Evolutionary conservation across 2,797 vertebrate genomes (phyloP).

Genomic region (Falco columbarius): DNA sequence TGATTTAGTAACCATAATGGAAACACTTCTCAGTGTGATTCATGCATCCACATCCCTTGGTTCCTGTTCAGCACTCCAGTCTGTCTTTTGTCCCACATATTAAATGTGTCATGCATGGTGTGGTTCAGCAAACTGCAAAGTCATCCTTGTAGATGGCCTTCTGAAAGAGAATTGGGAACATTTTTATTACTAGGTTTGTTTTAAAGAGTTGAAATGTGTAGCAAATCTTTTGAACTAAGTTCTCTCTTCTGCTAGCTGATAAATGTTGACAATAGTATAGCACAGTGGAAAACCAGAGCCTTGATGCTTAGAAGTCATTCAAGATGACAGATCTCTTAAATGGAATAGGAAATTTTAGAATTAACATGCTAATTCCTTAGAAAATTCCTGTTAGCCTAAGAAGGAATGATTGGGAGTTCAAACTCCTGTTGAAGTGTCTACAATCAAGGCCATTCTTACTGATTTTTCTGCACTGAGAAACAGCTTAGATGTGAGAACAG

Average conservation of each 20-base stretch:
- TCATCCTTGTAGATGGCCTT: neutral
- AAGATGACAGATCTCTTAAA: neutral
- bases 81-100: neutral
- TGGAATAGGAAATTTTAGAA: neutral
- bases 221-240: neutral
- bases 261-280: neutral
- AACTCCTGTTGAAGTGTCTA: neutral
- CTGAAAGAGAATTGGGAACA: neutral
- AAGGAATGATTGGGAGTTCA: neutral
- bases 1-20: neutral
- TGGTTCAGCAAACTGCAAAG: neutral
- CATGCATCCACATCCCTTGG: neutral
- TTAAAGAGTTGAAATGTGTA: neutral
- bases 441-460: neutral
- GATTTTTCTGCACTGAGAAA: neutral
- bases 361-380: neutral
- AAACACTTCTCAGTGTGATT: neutral
- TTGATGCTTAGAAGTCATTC: neutral
- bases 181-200: slow-evolving; percentile 16
- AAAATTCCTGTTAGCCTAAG: neutral
- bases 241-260: neutral
- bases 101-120: neutral
- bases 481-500: neutral
- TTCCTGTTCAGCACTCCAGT: neutral
- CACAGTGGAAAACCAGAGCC: neutral